phyloP scores from a whole-genome alignment of 2,797 vertebrate species.

The Lithobates sylvaticus region DNA sequence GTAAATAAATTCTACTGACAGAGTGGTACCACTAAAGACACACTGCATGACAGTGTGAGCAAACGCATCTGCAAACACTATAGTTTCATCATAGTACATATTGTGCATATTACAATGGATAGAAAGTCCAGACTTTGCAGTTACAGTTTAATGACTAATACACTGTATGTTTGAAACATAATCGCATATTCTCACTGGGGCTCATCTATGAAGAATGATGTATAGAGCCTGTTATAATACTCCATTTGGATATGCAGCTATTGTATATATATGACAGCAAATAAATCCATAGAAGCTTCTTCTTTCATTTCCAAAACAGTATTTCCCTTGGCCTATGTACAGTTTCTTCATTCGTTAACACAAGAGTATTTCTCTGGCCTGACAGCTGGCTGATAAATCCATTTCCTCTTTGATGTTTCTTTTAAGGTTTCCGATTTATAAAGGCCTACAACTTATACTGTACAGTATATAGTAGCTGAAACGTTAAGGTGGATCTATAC shows the following conservation, averaged over 20 bases:
- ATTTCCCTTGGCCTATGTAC: background rate
- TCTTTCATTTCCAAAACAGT: background rate
- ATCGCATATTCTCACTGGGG: conserved; percentile 20
- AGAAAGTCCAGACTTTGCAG: background rate
- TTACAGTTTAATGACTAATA: conserved; percentile 26
- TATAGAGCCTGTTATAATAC: background rate
- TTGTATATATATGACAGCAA: conserved; percentile 13
- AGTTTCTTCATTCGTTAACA: background rate
- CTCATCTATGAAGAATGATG: conserved; percentile 24
- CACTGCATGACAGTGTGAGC: too few relatives aligned
- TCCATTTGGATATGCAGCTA: conserved; percentile 14
- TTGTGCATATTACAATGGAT: background rate
- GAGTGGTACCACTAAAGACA: too few relatives aligned
- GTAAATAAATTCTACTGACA: too few relatives aligned
- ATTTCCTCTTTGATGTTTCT: background rate
- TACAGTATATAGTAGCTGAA: background rate
- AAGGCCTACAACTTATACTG: background rate
- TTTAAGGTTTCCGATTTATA: background rate
- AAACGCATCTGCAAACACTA: too few relatives aligned
- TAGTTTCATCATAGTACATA: background rate
- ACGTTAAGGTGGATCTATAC: background rate
- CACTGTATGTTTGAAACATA: conserved; percentile 3
- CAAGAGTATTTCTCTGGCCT: background rate
- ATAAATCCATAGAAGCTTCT: conserved; percentile 18
- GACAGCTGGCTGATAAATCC: background rate